A percentile compares a stretch with the other conserved stretches of the same genome.
Conservation (phyloP, 2,797 vertebrate species). For the Pseudomugil gertrudae region DNA sequence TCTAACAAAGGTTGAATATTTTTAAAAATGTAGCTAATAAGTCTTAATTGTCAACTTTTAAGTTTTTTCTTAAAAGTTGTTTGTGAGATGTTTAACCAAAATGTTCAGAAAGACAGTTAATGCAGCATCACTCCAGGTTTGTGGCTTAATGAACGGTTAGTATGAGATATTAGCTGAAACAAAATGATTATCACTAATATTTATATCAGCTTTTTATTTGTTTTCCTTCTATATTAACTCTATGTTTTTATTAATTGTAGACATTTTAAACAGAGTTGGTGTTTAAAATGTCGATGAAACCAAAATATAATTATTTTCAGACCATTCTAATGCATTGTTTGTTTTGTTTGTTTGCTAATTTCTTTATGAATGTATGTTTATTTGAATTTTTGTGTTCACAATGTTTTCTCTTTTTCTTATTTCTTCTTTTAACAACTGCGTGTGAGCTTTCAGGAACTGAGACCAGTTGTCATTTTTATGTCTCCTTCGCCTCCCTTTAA, state of each 20-base stretch:
- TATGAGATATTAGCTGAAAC: background rate
- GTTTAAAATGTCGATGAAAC: background rate
- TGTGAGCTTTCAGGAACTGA: background rate
- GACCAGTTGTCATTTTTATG: background rate
- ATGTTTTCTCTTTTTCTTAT: too few relatives aligned
- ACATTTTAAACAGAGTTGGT: background rate
- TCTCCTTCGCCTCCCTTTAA: background rate
- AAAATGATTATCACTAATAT: background rate
- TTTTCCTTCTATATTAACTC: background rate
- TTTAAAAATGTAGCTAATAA: background rate
- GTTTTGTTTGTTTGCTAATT: background rate
- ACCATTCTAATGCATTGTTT: background rate
- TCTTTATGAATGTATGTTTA: background rate
- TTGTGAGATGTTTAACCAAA: background rate
- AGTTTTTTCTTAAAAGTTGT: background rate
- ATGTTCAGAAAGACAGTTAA: background rate
- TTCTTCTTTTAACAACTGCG: background rate
- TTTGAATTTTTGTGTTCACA: background rate
- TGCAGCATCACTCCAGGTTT: background rate
- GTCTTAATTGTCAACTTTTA: background rate
- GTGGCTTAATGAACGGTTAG: background rate
- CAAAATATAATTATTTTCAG: background rate
- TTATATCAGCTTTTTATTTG: background rate
- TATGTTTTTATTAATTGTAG: background rate
- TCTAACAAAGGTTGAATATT: background rate